Evolutionary conservation across 2,113 vertebrate species (phyloP).

Genomic region (Platysternon megacephalum): DNA sequence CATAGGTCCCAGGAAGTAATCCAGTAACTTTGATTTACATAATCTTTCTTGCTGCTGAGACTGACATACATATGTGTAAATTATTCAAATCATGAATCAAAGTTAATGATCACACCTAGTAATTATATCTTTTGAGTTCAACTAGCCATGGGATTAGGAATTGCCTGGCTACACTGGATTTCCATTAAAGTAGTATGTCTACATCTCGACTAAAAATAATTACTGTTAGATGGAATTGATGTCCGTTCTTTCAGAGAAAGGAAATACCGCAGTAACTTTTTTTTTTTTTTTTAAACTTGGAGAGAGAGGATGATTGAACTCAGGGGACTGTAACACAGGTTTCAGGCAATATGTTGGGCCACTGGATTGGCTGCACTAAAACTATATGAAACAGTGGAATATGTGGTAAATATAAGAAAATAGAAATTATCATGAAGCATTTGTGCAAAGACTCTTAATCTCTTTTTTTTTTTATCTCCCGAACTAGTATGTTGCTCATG

Average conservation of each 20-base stretch:
- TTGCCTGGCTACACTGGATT: neutral
- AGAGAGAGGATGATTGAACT: neutral
- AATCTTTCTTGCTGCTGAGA: neutral
- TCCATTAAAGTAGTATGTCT: neutral
- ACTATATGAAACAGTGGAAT: neutral
- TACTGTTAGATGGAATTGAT: neutral
- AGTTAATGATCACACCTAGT: neutral
- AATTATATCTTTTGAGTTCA: neutral
- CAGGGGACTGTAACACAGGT: neutral
- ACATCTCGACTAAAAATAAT: neutral
- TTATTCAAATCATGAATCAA: neutral
- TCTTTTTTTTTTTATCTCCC: constrained; percentile 48
- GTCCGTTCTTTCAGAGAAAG: neutral
- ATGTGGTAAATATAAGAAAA: neutral
- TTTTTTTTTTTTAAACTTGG: neutral
- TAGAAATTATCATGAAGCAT: neutral
- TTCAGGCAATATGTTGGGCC: neutral
- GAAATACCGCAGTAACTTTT: neutral
- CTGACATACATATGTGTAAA: neutral
- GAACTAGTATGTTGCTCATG: constrained; percentile 89
- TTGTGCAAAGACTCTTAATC: neutral
- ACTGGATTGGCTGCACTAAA: neutral
- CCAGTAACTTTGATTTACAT: neutral
- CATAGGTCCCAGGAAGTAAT: neutral
- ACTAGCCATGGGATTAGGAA: neutral